Evolutionary conservation across 2,888 invertebrate genomes (phyloP), one percentile per base, ranked within the genome.

Genomic region (Cryptophagus acutangulus): DNA sequence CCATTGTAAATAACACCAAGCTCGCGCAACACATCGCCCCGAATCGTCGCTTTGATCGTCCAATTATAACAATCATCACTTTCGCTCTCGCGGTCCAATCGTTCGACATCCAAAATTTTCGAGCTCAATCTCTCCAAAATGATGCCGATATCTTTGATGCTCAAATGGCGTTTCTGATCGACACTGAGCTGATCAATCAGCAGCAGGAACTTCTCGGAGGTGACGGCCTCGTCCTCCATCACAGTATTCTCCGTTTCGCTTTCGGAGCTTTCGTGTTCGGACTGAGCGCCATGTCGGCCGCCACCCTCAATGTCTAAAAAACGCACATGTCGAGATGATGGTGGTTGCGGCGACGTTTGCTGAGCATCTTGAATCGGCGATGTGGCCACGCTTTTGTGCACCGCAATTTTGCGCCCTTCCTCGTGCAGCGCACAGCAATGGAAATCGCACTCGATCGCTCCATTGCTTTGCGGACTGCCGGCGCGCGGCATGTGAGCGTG

Each of bases 401-500:
- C 89, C 51, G 90, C 89, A 64, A 92, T 91, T 65, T 88, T 83
- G 46, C 91, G 81, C 5, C 91, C 90, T 69, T 90, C 92, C 71
- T 92, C 91, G 77, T 93, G 93, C 59, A 93, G 75, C 51, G 92
- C 88, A 74, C 92, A 92, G 72, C 93, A 93, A 71, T 93, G 93
- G 73, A 93, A 93, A 74, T 93, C 93, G 75, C 93, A 93, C 71
- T 92, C 90, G 53, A 74, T 66, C 62, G 74, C 66, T 63, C 77
- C 72, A 64, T 77, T 74, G 52, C 63, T 79, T 74, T 62, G 78
- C 71, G 69, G 82, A 59, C 80, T 77, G 38, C 82, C 82, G 50
- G 80, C 77, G 30, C 81, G 75, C 52, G 76, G 77, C 49, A 74
- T 75, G 61, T 82, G 81, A 68, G 69, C 67, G 57, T 81, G 81